Percentiles rank a stretch among this genome's conserved stretches.
Evolutionary conservation across 2,113 vertebrate species (phyloP).

Genomic region (Macquaria australasica): DNA sequence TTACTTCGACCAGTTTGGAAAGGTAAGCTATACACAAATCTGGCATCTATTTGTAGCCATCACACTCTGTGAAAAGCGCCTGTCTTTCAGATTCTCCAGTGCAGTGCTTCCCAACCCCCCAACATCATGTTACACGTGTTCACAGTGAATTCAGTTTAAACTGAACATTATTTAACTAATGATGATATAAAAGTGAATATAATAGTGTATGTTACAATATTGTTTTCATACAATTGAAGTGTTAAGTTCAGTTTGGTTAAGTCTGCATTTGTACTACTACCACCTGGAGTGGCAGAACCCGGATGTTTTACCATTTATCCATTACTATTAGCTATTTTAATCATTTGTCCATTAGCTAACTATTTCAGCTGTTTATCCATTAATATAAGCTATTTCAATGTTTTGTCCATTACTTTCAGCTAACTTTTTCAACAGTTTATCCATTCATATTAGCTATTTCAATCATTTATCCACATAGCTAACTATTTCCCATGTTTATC

Average conservation of each 20-base stretch:
- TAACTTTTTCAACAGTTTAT: background rate
- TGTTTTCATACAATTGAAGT: background rate
- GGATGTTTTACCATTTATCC: background rate
- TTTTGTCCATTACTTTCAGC: background rate
- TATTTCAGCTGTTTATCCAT: background rate
- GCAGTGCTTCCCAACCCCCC: background rate
- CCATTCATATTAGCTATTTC: background rate
- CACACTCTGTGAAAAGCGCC: background rate
- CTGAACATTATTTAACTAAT: background rate
- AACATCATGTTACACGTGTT: background rate
- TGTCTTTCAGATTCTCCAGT: background rate
- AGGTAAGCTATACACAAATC: slow-evolving; percentile 84
- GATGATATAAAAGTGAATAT: background rate
- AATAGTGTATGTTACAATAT: background rate
- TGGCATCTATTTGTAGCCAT: slow-evolving; percentile 14
- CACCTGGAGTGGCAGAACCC: background rate
- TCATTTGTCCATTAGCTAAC: background rate
- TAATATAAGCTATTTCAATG: background rate
- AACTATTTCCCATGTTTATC: background rate
- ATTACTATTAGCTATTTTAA: background rate
- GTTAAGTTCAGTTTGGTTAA: background rate
- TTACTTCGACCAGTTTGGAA: slow-evolving; percentile 97
- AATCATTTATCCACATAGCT: background rate
- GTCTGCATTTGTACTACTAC: background rate
- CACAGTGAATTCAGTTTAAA: background rate